Base-by-base conservation (phyloP, 1,140 invertebrate species). In the Papilio xuthus region DNA sequence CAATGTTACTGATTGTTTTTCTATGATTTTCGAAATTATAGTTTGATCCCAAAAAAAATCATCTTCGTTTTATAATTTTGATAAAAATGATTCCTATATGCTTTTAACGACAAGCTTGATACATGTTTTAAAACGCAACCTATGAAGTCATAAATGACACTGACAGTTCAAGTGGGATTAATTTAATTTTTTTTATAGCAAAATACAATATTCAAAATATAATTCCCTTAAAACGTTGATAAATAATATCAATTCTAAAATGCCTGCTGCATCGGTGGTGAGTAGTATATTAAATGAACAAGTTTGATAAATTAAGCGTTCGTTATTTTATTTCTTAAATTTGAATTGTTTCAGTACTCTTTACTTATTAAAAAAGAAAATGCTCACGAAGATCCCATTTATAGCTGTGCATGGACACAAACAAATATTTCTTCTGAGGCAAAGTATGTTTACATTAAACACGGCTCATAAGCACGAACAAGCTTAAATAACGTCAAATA, bases 311-410 rank as follows among this genome's bases (percentile, higher is more conserved):
- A 23, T 69, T 72, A 75, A 23, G 8, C 8, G n/a, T 47, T 28
- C 50, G 7, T 32, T 13, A 53, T 7, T 28, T 32, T 67, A 15
- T 60, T 15, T 26, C n/a, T 56, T 44, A 41, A 71, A 63, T n/a
- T 41, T 77, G 42, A 42, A 32, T 77, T 82, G 13, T 90, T 90
- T 72, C 80, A 93, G 92, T 88, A 90, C 85, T 92, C 89, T 41
- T 78, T 91, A 76, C 81, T 90, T 53, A 95, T 96, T 83, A 98
- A 97, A 94, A 97, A 97, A 87, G 97, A 98, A 94, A 96, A 97
- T 95, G 98, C 98, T 18, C 98, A 99, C 87, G 97, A 98, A 72
- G 98, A 98, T 89, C 96, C 97, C 75, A 98, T 99, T 87, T 99
- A 98, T 97, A 96, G 96, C 77, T 98, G 98, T 94, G 96, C 96